Percentiles rank a stretch among this genome's conserved stretches.
These are phyloP conservation scores for Spea bombifrons DNA, from an alignment of 2,113 vertebrate genomes.

Conservation along the genomic window DNA sequence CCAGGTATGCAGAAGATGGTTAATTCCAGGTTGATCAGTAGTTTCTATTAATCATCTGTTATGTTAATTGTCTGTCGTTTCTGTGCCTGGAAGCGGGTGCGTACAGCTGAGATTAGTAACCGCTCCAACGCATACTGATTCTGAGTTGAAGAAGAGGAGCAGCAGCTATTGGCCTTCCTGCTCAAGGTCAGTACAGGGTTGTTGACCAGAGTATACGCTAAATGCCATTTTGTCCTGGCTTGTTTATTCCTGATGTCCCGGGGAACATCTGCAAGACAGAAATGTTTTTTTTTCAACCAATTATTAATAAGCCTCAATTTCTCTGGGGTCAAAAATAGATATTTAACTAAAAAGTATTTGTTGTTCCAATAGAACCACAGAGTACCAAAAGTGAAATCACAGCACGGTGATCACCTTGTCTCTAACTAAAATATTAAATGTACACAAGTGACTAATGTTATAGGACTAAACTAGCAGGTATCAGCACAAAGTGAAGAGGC, in stretches of 20 bases:
- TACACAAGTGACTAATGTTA: no score
- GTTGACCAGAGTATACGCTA: constrained; percentile 37
- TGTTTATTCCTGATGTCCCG: constrained; percentile 21
- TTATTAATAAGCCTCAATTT: no score
- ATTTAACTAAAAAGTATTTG: no score
- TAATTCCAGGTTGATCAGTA: background rate
- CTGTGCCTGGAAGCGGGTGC: background rate
- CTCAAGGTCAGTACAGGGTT: constrained; percentile 31
- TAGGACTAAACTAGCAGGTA: no score
- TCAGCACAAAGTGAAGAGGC: no score
- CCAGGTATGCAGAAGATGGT: no score
- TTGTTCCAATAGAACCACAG: no score
- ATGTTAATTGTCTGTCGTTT: background rate
- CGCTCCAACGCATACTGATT: constrained; percentile 7
- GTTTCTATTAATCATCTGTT: background rate
- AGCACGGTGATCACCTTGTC: no score
- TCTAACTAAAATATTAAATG: no score
- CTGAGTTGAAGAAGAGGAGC: background rate
- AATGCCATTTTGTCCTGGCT: constrained; percentile 22
- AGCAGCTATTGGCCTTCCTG: background rate
- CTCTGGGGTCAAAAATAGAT: no score
- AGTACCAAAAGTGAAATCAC: no score
- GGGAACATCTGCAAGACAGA: constrained; percentile 18
- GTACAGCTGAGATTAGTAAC: constrained; percentile 9
- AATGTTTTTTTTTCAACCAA: background rate